phyloP scores from a whole-genome alignment of 2,113 vertebrate genomes.

The Zosterops japonicus region DNA sequence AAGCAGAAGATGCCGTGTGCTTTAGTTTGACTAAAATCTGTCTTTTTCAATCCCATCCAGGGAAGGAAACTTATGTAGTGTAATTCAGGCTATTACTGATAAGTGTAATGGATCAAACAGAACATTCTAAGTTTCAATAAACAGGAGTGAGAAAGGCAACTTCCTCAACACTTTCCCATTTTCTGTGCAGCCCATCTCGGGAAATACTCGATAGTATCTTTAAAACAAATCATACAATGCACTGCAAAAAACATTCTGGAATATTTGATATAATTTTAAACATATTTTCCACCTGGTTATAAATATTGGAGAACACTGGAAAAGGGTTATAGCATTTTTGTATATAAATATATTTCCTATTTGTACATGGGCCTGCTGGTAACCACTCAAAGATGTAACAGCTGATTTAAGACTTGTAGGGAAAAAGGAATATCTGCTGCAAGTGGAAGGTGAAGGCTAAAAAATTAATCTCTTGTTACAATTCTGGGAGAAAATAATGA shows the following conservation, averaged over 20 bases:
- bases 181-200: constrained; percentile 37
- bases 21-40: constrained; percentile 37
- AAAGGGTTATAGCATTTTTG: neutral
- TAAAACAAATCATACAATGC: neutral
- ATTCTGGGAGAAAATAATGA: neutral
- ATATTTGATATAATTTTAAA: neutral
- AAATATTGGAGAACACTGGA: neutral
- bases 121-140: constrained; percentile 59
- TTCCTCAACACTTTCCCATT: constrained; percentile 23
- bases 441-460: neutral
- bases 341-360: neutral
- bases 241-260: neutral
- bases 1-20: constrained; percentile 10
- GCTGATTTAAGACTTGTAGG: neutral
- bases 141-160: constrained; percentile 1
- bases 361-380: neutral
- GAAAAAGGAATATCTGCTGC: neutral
- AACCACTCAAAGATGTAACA: neutral
- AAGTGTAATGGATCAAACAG: constrained; percentile 65
- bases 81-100: constrained; percentile 69
- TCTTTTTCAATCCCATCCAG: constrained; percentile 52
- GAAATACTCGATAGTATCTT: constrained; percentile 32
- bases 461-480: neutral
- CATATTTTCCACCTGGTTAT: neutral
- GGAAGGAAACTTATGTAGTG: constrained; percentile 45